A percentile compares a stretch with the other conserved stretches of the same genome.
These are phyloP conservation scores for Oryzias woworae DNA, from an alignment of 2,113 vertebrate species.

Conservation along the genomic window DNA sequence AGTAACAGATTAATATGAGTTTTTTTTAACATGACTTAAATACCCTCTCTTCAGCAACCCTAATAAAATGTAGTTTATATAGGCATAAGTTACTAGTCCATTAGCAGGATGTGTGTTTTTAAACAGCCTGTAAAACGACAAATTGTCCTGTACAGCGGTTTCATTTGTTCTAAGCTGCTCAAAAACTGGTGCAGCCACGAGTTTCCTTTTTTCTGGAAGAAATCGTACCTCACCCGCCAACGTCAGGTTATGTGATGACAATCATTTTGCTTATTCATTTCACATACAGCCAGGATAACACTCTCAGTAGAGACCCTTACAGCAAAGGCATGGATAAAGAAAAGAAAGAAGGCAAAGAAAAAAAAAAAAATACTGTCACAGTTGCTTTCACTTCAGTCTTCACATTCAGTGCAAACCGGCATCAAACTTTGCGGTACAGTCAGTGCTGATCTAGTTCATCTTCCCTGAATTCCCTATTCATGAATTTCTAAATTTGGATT, in stretches of 20 bases:
- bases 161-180: conserved; percentile 43
- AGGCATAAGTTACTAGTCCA: conserved; percentile 66
- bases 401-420: conserved; percentile 60
- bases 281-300: conserved; percentile 21
- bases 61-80: conserved; percentile 73
- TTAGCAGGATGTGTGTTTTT: conserved; percentile 55
- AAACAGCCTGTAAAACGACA: conserved; percentile 67
- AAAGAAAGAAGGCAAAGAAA: conserved; percentile 9
- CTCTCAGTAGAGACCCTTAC: conserved; percentile 33
- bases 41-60: conserved; percentile 62
- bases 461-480: conserved; percentile 48
- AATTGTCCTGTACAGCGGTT: conserved; percentile 63
- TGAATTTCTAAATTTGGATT: conserved; percentile 28
- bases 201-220: conserved; percentile 10
- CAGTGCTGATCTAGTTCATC: conserved; percentile 44
- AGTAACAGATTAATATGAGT: conserved; percentile 64
- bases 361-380: conserved; percentile 32
- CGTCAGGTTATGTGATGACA: conserved; percentile 9
- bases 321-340: conserved; percentile 52
- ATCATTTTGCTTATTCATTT: conserved; percentile 14
- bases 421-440: conserved; percentile 24
- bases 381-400: conserved; percentile 23
- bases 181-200: conserved; percentile 35
- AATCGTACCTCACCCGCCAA: conserved; percentile 36
- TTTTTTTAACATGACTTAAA: conserved; percentile 59